Conservation (phyloP, 2,113 vertebrate species). For the Labeo rohita region DNA sequence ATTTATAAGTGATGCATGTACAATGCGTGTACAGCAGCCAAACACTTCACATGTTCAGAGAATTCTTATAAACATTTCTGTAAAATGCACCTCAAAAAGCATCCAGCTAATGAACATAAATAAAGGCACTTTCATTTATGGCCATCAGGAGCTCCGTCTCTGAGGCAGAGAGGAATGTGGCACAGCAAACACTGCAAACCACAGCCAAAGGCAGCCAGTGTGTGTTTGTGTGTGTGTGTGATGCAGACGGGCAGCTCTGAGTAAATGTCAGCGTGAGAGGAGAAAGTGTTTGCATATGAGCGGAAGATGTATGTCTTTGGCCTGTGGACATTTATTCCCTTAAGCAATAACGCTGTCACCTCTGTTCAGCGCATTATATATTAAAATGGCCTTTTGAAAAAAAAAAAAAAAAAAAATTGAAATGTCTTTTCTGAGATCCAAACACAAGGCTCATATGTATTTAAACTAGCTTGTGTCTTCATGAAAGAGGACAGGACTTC, state of each 20-base stretch:
- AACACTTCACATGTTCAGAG: neutral
- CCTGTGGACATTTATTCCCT: conserved; percentile 75
- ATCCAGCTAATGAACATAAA: neutral
- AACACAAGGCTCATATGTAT: neutral
- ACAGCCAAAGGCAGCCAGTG: neutral
- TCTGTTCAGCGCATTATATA: conserved; percentile 80
- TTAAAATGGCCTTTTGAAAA: conserved; percentile 82
- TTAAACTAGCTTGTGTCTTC: neutral
- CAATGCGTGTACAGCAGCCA: neutral
- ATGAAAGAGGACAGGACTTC: neutral
- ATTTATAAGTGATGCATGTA: neutral
- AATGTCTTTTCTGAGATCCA: neutral
- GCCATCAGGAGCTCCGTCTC: neutral
- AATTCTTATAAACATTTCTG: neutral
- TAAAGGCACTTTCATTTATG: neutral
- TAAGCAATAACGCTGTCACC: conserved; percentile 77
- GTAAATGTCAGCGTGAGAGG: conserved; percentile 76
- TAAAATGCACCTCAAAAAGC: neutral
- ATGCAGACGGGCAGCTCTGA: conserved; percentile 71
- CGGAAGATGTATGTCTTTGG: conserved; percentile 76
- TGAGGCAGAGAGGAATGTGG: neutral
- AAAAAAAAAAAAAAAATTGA: neutral
- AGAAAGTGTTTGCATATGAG: conserved; percentile 80
- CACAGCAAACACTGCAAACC: neutral
- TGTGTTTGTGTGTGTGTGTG: conserved; percentile 57